Evolutionary conservation across 2,888 invertebrate genomes (phyloP).

Genomic region (Meandrusa payeni): DNA sequence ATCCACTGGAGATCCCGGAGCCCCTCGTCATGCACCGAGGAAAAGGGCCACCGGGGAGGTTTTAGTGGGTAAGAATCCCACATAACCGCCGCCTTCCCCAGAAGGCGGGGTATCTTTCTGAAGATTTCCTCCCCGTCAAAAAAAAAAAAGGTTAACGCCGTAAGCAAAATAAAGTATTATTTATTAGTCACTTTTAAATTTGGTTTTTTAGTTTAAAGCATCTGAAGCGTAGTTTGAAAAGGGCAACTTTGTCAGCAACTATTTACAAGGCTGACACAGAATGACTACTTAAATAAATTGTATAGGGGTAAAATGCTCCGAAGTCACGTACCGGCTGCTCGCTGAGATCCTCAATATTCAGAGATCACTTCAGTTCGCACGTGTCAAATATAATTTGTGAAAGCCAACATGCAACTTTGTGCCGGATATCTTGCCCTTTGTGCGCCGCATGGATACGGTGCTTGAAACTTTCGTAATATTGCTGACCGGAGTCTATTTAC

Average conservation of each 20-base stretch:
- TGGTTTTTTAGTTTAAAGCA: too few species aligned
- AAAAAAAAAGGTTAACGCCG: too few species aligned
- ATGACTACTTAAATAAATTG: conserved; percentile 27
- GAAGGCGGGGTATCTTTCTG: too few species aligned
- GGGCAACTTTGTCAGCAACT: conserved; percentile 24
- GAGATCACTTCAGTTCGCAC: conserved; percentile 46
- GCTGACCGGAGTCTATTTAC: too few species aligned
- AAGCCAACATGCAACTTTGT: conserved; percentile 19
- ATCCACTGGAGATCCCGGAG: too few species aligned
- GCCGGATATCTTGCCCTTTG: conserved; percentile 16
- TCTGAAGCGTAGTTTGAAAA: conserved; percentile 12
- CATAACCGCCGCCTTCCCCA: too few species aligned
- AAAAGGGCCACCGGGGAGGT: too few species aligned
- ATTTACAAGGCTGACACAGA: conserved; percentile 24
- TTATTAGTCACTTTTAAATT: too few species aligned
- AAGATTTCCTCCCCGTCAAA: too few species aligned
- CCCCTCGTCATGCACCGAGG: too few species aligned
- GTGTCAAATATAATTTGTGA: conserved; percentile 40
- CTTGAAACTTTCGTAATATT: conserved; percentile 2
- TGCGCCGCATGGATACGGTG: background rate
- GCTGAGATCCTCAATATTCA: conserved; percentile 43
- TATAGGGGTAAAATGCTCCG: conserved; percentile 23
- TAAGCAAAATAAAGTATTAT: too few species aligned
- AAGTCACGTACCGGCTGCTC: conserved; percentile 29
- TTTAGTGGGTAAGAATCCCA: too few species aligned